A percentile compares a stretch with the other conserved stretches of the same genome.
phyloP scores from a whole-genome alignment of 2,113 vertebrate genomes.

The Nycticorax nycticorax region DNA sequence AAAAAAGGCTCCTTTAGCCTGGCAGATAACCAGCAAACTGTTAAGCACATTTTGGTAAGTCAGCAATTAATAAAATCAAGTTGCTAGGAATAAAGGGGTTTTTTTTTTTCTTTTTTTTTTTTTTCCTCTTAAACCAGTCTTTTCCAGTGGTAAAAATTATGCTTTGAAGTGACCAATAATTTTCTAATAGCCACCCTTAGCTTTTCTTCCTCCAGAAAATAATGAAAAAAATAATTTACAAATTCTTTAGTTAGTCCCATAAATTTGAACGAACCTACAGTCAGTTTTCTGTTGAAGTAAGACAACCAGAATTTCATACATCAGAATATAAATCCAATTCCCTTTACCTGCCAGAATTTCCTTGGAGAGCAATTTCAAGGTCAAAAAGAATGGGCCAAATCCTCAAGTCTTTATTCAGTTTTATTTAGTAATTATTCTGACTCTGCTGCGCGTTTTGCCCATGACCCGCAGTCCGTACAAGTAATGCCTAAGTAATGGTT shows the following conservation, averaged over 20 bases:
- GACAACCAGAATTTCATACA: slow-evolving; percentile 2
- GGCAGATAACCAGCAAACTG: not conserved
- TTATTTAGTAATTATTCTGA: slow-evolving; percentile 19
- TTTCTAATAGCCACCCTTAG: not conserved
- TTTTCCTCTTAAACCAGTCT: not conserved
- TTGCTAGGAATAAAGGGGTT: not conserved
- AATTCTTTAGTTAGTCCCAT: not conserved
- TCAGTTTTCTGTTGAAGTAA: not conserved
- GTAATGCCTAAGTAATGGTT: not conserved
- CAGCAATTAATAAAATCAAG: not conserved
- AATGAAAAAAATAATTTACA: not conserved
- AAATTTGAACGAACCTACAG: not conserved
- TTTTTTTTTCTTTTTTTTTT: not conserved
- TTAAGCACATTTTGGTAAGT: not conserved
- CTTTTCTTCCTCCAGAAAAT: not conserved
- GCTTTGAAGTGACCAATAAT: not conserved
- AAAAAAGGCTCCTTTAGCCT: not conserved
- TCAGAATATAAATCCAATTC: slow-evolving; percentile 49
- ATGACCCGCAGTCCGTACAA: not conserved
- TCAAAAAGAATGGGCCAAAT: not conserved
- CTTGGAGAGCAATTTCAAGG: slow-evolving; percentile 37
- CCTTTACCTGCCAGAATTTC: slow-evolving; percentile 28
- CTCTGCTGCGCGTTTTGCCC: not conserved
- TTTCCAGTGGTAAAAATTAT: not conserved
- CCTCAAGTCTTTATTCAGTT: not conserved